Base-by-base conservation (phyloP, 2,797 vertebrate species). In the Stomatorhinus walkeri region DNA sequence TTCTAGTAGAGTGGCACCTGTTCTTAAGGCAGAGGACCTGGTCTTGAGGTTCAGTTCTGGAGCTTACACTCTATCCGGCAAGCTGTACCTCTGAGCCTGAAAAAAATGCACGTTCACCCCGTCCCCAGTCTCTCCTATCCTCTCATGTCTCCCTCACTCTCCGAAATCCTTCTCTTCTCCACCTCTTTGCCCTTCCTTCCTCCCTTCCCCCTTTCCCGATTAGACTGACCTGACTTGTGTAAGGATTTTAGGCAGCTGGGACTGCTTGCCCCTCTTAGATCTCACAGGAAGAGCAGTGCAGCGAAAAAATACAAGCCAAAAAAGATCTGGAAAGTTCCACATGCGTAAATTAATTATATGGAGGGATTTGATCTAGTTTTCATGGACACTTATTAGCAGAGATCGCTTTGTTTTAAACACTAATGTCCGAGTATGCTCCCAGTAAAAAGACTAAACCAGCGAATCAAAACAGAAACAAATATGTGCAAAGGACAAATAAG, bases 361-460 rank as follows among this genome's bases (percentile, higher is more conserved):
- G 8, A 48, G 52, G 90, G 79, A 90, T 89, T 86, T 81, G 88
- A 92, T 91, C 61, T 10, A 36, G 90, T 68, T 90, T 22, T 89
- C 49, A 32, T 87, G 89, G 7, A 56, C 51, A 2, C 16, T 48
- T 88, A 10, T 87, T 90, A 89, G 89, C 61, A 86, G 72, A 61
- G 88, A 85, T 87, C 22, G 81, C 87, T 49, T 56, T 76, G 68
- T 90, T 79, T 88, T 64, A 79, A 89, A 83, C 16, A 54, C 68
- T 40, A 51, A 36, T 43, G 54, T 40, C 59, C 76, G 76, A 72
- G 86, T 28, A 59, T 51, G n/a, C 81, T 89, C 49, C 88, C 68
- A 87, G 56, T 51, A 32, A 79, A 16, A 24, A 28, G 76, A 72
- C 19, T 12, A 28, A 85, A 83, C 56, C 76, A 24, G 46, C 24